Evolutionary conservation across 1,140 invertebrate genomes (phyloP).

Genomic region (Spodoptera litura): DNA sequence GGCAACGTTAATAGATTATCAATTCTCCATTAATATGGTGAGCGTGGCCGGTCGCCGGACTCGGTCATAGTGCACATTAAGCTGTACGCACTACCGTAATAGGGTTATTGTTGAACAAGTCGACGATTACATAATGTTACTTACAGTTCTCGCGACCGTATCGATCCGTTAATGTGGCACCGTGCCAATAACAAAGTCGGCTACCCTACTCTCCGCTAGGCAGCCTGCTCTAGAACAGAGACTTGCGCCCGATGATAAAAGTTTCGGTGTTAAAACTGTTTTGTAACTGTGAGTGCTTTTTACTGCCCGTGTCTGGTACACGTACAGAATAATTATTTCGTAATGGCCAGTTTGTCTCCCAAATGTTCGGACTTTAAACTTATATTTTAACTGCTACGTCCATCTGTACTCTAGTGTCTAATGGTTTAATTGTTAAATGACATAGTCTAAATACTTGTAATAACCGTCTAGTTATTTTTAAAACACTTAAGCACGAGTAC

Average conservation of each 20-base stretch:
- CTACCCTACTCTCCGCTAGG: conserved; percentile 61
- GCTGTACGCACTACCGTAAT: conserved; percentile 32
- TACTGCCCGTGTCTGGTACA: conserved; percentile 29
- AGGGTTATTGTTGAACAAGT: conserved; percentile 65
- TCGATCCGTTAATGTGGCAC: conserved; percentile 77
- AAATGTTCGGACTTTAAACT: conserved; percentile 2
- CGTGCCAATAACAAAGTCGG: conserved; percentile 74
- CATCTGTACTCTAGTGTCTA: no score
- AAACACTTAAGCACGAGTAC: no score
- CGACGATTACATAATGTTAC: conserved; percentile 75
- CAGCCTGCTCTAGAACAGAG: conserved; percentile 61
- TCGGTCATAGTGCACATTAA: conserved; percentile 32
- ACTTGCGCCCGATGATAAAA: conserved; percentile 54
- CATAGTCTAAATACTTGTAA: no score
- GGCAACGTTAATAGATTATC: conserved; percentile 31
- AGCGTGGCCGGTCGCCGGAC: conserved; percentile 12
- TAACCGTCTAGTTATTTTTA: no score
- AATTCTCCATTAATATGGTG: conserved; percentile 30
- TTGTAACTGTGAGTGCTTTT: conserved; percentile 45
- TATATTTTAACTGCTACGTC: neutral
- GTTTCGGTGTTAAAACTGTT: conserved; percentile 57
- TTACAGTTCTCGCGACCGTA: conserved; percentile 66
- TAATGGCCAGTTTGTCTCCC: neutral
- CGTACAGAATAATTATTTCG: conserved; percentile 41
- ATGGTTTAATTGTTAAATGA: no score